These are phyloP conservation scores for Aproaerema taeniolella DNA, from an alignment of 2,888 invertebrate genomes.

Conservation along the genomic window DNA sequence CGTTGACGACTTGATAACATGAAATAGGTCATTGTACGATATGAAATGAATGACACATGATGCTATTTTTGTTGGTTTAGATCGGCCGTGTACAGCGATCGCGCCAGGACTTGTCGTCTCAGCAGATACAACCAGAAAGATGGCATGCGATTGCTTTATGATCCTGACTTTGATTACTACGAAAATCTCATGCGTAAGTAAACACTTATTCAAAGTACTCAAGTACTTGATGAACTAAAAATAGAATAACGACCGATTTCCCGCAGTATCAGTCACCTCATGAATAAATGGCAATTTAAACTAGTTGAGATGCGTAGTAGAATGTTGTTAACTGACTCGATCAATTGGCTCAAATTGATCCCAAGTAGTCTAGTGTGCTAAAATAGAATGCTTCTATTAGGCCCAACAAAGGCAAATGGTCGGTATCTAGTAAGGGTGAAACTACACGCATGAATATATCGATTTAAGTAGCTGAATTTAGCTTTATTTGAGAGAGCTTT, in stretches of 20 bases:
- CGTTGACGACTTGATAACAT: slow-evolving; percentile 17
- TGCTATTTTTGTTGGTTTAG: slow-evolving; percentile 45
- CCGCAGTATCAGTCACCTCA: too few species aligned
- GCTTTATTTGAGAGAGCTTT: too few species aligned
- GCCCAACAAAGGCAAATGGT: slow-evolving; percentile 11
- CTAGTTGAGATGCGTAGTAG: not conserved
- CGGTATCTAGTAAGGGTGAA: too few species aligned
- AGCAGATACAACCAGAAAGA: slow-evolving; percentile 92
- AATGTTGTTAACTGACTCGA: too few species aligned
- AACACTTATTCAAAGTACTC: not conserved
- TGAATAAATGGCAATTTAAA: not conserved
- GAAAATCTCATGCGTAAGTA: slow-evolving; percentile 94
- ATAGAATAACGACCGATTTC: not conserved
- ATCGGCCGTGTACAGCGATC: slow-evolving; percentile 92
- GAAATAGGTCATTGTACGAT: slow-evolving; percentile 33
- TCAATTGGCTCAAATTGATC: slow-evolving; percentile 35
- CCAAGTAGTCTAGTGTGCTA: slow-evolving; percentile 23
- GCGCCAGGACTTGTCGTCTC: slow-evolving; percentile 89
- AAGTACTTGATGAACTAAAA: not conserved
- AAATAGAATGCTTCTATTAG: slow-evolving; percentile 35
- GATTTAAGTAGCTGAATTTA: too few species aligned
- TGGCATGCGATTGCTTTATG: slow-evolving; percentile 92
- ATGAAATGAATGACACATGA: slow-evolving; percentile 31
- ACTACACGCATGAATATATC: too few species aligned
- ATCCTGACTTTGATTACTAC: slow-evolving; percentile 95